Percentiles rank a stretch among this genome's conserved stretches.
These are phyloP conservation scores for Nycticebus coucang DNA, from an alignment of 2,113 vertebrate genomes.

Conservation along the genomic window DNA sequence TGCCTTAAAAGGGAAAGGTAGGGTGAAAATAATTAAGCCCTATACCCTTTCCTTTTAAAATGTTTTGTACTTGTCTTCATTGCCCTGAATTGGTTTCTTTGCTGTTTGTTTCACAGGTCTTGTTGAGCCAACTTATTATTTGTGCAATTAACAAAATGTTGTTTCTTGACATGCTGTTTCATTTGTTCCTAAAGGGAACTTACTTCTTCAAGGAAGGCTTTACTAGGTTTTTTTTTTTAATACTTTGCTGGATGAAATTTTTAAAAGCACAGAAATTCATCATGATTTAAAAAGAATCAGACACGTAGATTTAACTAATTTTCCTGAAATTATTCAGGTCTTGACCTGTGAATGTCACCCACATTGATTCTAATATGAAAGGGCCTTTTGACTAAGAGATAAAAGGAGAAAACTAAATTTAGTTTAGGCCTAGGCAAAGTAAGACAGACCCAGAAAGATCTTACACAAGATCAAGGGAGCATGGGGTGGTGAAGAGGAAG, in stretches of 20 bases:
- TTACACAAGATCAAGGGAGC: neutral
- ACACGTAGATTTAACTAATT: neutral
- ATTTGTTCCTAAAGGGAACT: neutral
- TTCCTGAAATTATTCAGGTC: neutral
- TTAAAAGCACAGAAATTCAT: neutral
- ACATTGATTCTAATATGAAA: neutral
- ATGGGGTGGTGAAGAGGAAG: too few species aligned
- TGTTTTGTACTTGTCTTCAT: neutral
- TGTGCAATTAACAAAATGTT: neutral
- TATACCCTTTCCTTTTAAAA: neutral
- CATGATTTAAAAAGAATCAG: neutral
- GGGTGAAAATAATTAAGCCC: slow-evolving; percentile 3
- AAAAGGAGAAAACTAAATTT: neutral
- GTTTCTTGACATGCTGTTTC: neutral
- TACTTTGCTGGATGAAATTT: neutral
- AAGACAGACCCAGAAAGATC: neutral
- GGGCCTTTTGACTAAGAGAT: neutral
- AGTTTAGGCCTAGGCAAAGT: neutral
- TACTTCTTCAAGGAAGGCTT: neutral
- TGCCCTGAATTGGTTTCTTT: slow-evolving; percentile 11
- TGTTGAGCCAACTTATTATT: neutral
- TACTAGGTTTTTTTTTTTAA: neutral
- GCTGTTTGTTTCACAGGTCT: neutral
- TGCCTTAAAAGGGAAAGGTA: slow-evolving; percentile 42
- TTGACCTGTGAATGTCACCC: neutral